phyloP scores from a whole-genome alignment of 2,888 invertebrate species.

The Euzophera pinguis region DNA sequence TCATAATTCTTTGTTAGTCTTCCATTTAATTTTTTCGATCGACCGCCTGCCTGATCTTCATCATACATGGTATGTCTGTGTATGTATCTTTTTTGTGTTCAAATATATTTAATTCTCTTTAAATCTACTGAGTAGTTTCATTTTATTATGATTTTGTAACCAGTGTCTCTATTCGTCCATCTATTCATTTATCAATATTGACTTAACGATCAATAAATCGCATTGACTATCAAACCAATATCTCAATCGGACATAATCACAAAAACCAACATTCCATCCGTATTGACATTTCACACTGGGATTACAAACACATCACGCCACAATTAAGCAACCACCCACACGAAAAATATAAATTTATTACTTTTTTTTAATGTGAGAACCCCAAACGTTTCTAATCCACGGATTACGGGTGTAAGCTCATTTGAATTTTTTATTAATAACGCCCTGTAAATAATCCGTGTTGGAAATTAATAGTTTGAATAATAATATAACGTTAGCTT shows the following conservation, averaged over 20 bases:
- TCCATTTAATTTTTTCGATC: too few relatives aligned
- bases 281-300: slow-evolving; percentile 44
- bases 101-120: too few relatives aligned
- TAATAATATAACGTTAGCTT: not conserved
- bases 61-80: too few relatives aligned
- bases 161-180: too few relatives aligned
- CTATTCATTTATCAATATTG: not conserved
- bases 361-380: slow-evolving; percentile 61
- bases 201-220: not conserved
- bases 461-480: slow-evolving; percentile 40
- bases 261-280: slow-evolving; percentile 20
- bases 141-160: too few relatives aligned
- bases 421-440: slow-evolving; percentile 77
- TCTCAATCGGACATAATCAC: slow-evolving; percentile 3
- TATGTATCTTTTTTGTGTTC: too few relatives aligned
- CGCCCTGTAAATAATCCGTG: slow-evolving; percentile 40
- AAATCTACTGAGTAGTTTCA: too few relatives aligned
- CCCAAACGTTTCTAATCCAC: slow-evolving; percentile 61
- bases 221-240: not conserved
- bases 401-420: slow-evolving; percentile 66
- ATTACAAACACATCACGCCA: slow-evolving; percentile 34
- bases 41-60: too few relatives aligned
- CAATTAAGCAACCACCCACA: slow-evolving; percentile 24
- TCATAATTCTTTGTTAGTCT: too few relatives aligned
- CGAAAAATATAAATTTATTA: slow-evolving; percentile 30